phyloP scores from a whole-genome alignment of 2,888 invertebrate species.

The Venustoraphidia nigricollis region DNA sequence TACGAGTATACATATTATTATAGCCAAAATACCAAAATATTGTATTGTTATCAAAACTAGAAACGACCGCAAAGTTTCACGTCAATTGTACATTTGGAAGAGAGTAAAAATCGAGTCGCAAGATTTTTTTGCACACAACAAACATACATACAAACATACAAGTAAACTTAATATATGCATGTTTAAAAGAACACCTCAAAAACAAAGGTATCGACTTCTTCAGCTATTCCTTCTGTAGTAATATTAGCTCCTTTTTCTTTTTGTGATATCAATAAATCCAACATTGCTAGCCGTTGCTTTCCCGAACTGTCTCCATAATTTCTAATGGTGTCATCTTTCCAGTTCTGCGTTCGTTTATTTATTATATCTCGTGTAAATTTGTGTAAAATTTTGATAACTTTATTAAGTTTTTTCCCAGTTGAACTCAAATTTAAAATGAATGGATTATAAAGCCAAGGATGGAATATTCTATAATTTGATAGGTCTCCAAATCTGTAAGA shows the following conservation, averaged over 20 bases:
- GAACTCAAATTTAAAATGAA: conserved; percentile 36
- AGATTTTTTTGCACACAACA: too few species aligned
- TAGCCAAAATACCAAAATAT: too few species aligned
- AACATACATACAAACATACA: too few species aligned
- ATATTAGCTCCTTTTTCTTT: conserved; percentile 30
- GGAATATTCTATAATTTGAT: conserved; percentile 26
- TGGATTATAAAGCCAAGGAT: conserved; percentile 39
- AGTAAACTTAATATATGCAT: too few species aligned
- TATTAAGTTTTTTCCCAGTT: conserved; percentile 31
- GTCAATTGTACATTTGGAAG: too few species aligned
- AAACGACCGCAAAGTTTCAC: too few species aligned
- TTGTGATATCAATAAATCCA: conserved; percentile 35
- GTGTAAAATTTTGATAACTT: conserved; percentile 20
- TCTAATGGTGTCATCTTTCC: not conserved
- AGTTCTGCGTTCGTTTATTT: conserved; percentile 6
- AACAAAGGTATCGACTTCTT: conserved; percentile 41
- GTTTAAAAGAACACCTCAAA: conserved; percentile 30
- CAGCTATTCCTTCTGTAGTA: conserved; percentile 28
- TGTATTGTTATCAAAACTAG: too few species aligned
- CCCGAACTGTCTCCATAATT: not conserved
- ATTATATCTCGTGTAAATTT: conserved; percentile 8
- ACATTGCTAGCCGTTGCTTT: conserved; percentile 36
- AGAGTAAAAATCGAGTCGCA: too few species aligned
- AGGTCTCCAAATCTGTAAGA: conserved; percentile 18
- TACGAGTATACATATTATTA: too few species aligned